Conservation (phyloP, 2,113 vertebrate genomes). For the Pao palembangensis region DNA sequence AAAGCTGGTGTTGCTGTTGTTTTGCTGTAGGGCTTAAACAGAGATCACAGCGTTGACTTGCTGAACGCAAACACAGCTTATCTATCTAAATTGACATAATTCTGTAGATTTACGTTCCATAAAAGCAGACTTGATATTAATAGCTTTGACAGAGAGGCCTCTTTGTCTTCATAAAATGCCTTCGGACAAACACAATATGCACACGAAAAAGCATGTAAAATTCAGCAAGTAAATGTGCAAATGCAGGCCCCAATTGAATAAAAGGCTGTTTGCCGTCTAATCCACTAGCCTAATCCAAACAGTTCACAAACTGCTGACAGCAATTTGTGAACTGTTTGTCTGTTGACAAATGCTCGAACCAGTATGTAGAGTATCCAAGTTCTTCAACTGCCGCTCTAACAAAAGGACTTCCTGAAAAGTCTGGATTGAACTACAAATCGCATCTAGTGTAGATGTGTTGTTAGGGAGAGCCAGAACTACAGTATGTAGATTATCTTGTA, state of each 20-base stretch:
- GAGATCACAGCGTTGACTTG: neutral
- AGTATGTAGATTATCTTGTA: no score
- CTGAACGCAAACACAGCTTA: neutral
- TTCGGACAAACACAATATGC: conserved; percentile 31
- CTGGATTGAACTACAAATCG: no score
- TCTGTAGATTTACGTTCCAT: no score
- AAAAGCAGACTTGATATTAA: conserved; percentile 33
- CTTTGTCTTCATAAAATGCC: conserved; percentile 26
- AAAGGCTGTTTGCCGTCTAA: conserved; percentile 36
- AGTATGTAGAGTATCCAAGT: neutral
- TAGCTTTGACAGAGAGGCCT: conserved; percentile 9
- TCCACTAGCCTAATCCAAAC: conserved; percentile 18
- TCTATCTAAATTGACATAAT: no score
- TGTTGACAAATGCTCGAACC: neutral
- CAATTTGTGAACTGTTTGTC: conserved; percentile 14
- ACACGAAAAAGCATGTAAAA: conserved; percentile 14
- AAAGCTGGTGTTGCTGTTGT: no score
- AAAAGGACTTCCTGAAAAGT: no score
- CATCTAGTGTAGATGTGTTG: no score
- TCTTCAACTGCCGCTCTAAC: no score
- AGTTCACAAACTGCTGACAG: conserved; percentile 11
- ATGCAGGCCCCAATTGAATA: conserved; percentile 28
- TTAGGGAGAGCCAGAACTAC: no score
- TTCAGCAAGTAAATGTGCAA: conserved; percentile 13
- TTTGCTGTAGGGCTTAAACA: no score